These are phyloP conservation scores for Drosophila ambigua DNA, from an alignment of 1,140 invertebrate species.

Conservation along the genomic window DNA sequence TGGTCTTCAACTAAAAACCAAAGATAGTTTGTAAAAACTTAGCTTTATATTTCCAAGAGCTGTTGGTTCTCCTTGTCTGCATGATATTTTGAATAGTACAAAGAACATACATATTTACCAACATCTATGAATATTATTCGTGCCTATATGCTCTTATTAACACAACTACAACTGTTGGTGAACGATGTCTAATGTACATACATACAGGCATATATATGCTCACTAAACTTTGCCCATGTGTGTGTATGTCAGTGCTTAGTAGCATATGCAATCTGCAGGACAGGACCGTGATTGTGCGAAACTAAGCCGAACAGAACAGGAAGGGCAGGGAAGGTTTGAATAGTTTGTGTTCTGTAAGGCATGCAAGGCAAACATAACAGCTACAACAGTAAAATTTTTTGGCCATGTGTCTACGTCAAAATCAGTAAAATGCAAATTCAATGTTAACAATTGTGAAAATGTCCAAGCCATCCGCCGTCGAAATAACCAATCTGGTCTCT, in stretches of 20 bases:
- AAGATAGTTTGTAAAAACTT: constrained; percentile 36
- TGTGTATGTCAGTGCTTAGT: constrained; percentile 13
- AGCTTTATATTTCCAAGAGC: constrained; percentile 50
- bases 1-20: constrained; percentile 36
- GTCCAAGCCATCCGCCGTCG: constrained; percentile 12
- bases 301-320: constrained; percentile 5
- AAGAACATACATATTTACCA: too few relatives aligned
- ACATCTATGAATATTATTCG: constrained; percentile 1
- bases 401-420: constrained; percentile 57
- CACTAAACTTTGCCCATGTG: constrained; percentile 5
- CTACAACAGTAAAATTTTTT: constrained; percentile 46
- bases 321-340: constrained; percentile 1
- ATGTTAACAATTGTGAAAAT: constrained; percentile 49
- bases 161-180: not conserved
- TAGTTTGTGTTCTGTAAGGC: constrained; percentile 21
- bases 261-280: constrained; percentile 30
- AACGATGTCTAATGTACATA: not conserved
- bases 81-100: constrained; percentile 25
- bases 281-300: constrained; percentile 37
- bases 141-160: too few relatives aligned
- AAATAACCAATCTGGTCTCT: too few relatives aligned
- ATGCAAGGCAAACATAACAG: constrained; percentile 18
- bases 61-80: constrained; percentile 54
- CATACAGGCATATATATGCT: not conserved
- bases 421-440: constrained; percentile 54